Conservation (phyloP, 2,888 invertebrate species). For the Mesochorus sp. region DNA sequence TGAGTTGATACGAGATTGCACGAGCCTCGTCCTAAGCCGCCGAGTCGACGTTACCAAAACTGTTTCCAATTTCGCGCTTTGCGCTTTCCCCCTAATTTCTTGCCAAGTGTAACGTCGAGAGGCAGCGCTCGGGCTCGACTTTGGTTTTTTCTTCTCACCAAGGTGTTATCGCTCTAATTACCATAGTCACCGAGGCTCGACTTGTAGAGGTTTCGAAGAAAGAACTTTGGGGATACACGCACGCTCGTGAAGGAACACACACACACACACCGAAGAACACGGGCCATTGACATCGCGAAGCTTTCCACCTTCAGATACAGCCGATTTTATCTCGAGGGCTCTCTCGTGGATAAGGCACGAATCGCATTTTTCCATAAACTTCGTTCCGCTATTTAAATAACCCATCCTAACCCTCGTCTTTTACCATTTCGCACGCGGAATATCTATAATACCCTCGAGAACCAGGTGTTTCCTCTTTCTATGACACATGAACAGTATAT, state of each 20-base stretch:
- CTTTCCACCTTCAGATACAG: constrained; percentile 18
- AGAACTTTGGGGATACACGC: not conserved
- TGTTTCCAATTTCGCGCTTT: constrained; percentile 58
- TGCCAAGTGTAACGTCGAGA: constrained; percentile 3
- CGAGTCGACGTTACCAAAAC: constrained; percentile 33
- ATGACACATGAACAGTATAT: no score
- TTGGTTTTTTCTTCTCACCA: constrained; percentile 42
- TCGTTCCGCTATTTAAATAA: constrained; percentile 65
- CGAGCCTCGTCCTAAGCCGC: constrained; percentile 36
- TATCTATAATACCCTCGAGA: constrained; percentile 16
- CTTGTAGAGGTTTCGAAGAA: constrained; percentile 22
- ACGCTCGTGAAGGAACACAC: no score
- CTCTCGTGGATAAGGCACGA: constrained; percentile 24
- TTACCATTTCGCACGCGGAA: not conserved
- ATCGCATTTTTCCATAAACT: constrained; percentile 65
- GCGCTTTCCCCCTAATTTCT: constrained; percentile 55
- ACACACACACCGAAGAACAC: not conserved
- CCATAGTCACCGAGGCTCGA: constrained; percentile 56
- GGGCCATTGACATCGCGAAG: constrained; percentile 18
- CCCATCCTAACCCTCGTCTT: constrained; percentile 30
- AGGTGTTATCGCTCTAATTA: constrained; percentile 61
- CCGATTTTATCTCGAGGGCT: constrained; percentile 34
- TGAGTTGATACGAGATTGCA: constrained; percentile 9
- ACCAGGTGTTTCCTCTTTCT: constrained; percentile 29
- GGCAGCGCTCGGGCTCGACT: not conserved